Percentiles rank a stretch among this genome's conserved stretches.
phyloP scores from a whole-genome alignment of 2,888 invertebrate genomes.

The Conomelus anceps region DNA sequence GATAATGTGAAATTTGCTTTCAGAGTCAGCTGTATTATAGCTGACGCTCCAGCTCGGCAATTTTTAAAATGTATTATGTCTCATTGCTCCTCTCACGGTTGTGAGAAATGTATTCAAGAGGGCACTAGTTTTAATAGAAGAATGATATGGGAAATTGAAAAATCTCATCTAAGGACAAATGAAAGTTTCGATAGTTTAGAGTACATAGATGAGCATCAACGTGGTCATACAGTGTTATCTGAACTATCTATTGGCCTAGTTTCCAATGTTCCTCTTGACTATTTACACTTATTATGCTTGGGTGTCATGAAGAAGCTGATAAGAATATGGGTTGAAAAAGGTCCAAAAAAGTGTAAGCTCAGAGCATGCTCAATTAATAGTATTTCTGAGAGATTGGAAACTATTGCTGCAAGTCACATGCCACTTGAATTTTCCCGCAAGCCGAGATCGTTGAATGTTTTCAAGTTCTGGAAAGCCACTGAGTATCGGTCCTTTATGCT shows the following conservation, averaged over 20 bases:
- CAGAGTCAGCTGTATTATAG: constrained; percentile 6
- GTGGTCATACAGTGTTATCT: neutral
- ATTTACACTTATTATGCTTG: neutral
- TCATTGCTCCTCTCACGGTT: neutral
- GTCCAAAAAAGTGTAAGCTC: neutral
- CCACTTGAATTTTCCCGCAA: neutral
- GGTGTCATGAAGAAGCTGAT: neutral
- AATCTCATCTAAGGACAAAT: neutral
- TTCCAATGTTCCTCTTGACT: neutral
- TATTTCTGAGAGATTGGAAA: neutral
- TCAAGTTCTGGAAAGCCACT: neutral
- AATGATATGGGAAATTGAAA: no score
- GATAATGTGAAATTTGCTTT: neutral
- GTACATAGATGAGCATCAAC: constrained; percentile 7
- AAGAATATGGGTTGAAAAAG: neutral
- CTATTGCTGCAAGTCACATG: neutral
- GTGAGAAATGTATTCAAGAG: constrained; percentile 8
- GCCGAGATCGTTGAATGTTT: neutral
- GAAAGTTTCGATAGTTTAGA: neutral
- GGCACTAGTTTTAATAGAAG: neutral
- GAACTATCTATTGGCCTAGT: neutral
- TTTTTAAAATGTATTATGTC: constrained; percentile 6
- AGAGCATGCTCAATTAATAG: neutral
- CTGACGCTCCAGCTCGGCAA: constrained; percentile 2
- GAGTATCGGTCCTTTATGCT: neutral